phyloP scores from a whole-genome alignment of 2,888 invertebrate genomes.

The Melipona beecheii region DNA sequence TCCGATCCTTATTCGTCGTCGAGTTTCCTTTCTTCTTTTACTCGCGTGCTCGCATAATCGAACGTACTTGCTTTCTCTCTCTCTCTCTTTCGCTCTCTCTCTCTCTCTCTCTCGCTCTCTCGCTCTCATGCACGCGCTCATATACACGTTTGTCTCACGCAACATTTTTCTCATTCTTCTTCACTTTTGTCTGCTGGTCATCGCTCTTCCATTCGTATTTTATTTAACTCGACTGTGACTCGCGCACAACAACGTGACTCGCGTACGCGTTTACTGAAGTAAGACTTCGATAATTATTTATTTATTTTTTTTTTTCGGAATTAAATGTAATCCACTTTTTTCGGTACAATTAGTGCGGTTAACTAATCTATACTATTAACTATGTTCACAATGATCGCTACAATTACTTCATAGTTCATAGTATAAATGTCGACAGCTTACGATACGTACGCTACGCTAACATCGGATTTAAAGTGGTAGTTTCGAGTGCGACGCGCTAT shows the following conservation, averaged over 20 bases:
- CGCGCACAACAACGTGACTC: neutral
- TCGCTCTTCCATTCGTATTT: conserved; percentile 10
- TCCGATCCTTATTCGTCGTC: neutral
- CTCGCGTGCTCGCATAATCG: neutral
- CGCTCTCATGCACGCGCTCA: neutral
- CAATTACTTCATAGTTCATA: conserved; percentile 63
- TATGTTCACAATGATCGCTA: conserved; percentile 65
- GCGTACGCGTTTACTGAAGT: conserved; percentile 46
- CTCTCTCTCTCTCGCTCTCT: neutral
- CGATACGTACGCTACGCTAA: conserved; percentile 60
- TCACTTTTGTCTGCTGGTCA: neutral
- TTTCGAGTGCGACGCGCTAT: conserved; percentile 46
- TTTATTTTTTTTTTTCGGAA: conserved; percentile 43
- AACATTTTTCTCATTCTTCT: neutral
- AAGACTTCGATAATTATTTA: conserved; percentile 57
- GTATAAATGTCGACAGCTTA: conserved; percentile 66
- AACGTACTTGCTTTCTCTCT: neutral
- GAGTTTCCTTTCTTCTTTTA: neutral
- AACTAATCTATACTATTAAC: conserved; percentile 66
- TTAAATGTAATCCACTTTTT: conserved; percentile 63
- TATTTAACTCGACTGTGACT: conserved; percentile 8
- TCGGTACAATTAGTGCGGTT: conserved; percentile 66
- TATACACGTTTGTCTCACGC: neutral
- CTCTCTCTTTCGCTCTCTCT: neutral
- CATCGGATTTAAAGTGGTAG: conserved; percentile 61